These are phyloP conservation scores for Aphyosemion australe DNA, from an alignment of 2,113 vertebrate species.

Conservation along the genomic window DNA sequence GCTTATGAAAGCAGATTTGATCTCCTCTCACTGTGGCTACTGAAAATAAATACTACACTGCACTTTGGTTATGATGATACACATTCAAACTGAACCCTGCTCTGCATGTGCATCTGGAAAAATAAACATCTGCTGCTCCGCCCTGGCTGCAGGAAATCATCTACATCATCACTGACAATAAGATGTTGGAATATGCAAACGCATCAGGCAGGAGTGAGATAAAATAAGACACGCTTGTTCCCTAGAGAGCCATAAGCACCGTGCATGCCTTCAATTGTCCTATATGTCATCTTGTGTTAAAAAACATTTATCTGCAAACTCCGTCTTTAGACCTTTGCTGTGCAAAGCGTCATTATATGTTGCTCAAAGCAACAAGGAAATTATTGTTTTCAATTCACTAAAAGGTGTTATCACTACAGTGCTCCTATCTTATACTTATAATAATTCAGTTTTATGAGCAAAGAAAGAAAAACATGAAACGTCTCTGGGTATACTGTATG, in stretches of 20 bases:
- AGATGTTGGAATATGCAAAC: conserved; percentile 6
- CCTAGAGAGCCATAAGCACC: background rate
- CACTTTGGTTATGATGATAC: conserved; percentile 38
- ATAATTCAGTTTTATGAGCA: conserved; percentile 52
- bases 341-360: conserved; percentile 21
- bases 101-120: conserved; percentile 18
- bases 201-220: conserved; percentile 20
- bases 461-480: conserved; percentile 54
- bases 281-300: conserved; percentile 2
- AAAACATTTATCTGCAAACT: conserved; percentile 19
- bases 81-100: conserved; percentile 23
- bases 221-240: conserved; percentile 2
- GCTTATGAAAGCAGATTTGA: conserved; percentile 13
- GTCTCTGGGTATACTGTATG: conserved; percentile 44
- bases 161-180: conserved; percentile 11
- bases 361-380: conserved; percentile 13
- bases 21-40: conserved; percentile 2
- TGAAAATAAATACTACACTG: conserved; percentile 13
- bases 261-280: background rate
- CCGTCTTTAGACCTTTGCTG: conserved; percentile 40
- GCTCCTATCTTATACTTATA: conserved; percentile 17
- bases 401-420: conserved; percentile 13
- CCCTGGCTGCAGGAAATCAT: conserved; percentile 9
- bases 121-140: conserved; percentile 6
- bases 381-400: conserved; percentile 20